Base-by-base conservation (phyloP, 1,140 invertebrate species). In the Drosophila bipectinata region DNA sequence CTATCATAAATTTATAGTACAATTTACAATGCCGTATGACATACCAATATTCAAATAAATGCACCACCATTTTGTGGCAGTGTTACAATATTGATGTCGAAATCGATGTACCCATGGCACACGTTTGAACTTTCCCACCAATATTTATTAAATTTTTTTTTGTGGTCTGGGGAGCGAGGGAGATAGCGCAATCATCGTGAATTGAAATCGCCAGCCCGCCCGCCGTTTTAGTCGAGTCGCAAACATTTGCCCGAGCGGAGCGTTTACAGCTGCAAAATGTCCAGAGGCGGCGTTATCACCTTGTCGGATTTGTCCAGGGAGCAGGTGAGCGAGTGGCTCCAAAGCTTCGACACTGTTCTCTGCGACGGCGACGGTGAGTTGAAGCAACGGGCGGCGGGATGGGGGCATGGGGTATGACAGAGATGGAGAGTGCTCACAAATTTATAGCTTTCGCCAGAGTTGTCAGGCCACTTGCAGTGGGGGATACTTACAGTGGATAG, bases 321-420 rank as follows among this genome's bases (percentile, higher is more conserved):
- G 14, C 93, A 95, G 77, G 82, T 95, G 24, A 91, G 93, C 58
- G 91, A 93, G 45, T 96, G 96, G 92, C 87, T 97, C 7, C 92
- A 95, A 85, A 95, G 95, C 15, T 95, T 97, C 80, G 96, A 97
- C 82, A 95, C 95, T 24, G 94, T 97, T 59, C 90, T 97, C 66
- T 95, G 95, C 44, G 96, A 97, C 84, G 97, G 96, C 92, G 97
- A 97, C 93, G 97, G 97, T 95, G 92, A 93, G 92, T 92, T 47
- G 45, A n/a, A 32, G 39, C 55, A 18, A 7, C 10, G 44, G 12
- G 34, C 3, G 3, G 34, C 32, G 32, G 8, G 10, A 10, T 44
- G 15, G 15, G 39, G 1, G 41, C 32, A n/a, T 2, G 7, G 12
- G 34, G 63, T n/a, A 41, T 12, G 28, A 45, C 12, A 49, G 41